phyloP scores from a whole-genome alignment of 2,888 invertebrate genomes.

The Drosophila borborema region DNA sequence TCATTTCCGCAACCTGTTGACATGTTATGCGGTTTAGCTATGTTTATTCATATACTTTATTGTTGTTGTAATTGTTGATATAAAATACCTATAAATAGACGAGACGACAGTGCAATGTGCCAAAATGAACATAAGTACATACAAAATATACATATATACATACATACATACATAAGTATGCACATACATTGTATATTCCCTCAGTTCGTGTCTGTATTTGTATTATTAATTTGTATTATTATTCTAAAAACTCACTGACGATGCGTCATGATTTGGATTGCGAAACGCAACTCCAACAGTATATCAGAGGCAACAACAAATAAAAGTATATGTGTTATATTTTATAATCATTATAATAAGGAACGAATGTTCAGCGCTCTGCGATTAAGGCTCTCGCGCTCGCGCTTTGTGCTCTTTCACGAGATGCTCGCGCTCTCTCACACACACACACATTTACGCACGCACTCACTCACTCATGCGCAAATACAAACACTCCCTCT shows the following conservation, averaged over 20 bases:
- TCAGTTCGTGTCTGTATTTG: neutral
- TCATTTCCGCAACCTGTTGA: slow-evolving; percentile 76
- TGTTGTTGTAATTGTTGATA: slow-evolving; percentile 24
- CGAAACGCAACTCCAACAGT: slow-evolving; percentile 30
- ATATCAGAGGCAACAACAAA: slow-evolving; percentile 28
- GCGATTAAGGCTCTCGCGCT: slow-evolving; percentile 55
- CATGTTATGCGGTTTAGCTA: slow-evolving; percentile 47
- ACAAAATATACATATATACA: neutral
- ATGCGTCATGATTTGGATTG: slow-evolving; percentile 60
- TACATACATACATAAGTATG: neutral
- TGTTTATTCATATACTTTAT: slow-evolving; percentile 27
- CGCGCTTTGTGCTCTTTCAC: slow-evolving; percentile 39
- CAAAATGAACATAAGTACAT: slow-evolving; percentile 44
- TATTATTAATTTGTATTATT: slow-evolving; percentile 22
- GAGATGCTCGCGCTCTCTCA: slow-evolving; percentile 1
- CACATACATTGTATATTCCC: slow-evolving; percentile 13
- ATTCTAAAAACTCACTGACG: slow-evolving; percentile 38
- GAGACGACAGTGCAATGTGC: slow-evolving; percentile 72
- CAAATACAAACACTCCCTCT: neutral
- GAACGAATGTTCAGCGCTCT: slow-evolving; percentile 30
- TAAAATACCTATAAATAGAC: slow-evolving; percentile 63
- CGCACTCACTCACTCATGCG: neutral
- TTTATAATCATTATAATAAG: slow-evolving; percentile 27
- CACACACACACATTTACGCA: neutral
- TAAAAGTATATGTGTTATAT: slow-evolving; percentile 10